These are phyloP conservation scores for Megamerina dolium DNA, from an alignment of 2,888 invertebrate genomes.

Conservation along the genomic window DNA sequence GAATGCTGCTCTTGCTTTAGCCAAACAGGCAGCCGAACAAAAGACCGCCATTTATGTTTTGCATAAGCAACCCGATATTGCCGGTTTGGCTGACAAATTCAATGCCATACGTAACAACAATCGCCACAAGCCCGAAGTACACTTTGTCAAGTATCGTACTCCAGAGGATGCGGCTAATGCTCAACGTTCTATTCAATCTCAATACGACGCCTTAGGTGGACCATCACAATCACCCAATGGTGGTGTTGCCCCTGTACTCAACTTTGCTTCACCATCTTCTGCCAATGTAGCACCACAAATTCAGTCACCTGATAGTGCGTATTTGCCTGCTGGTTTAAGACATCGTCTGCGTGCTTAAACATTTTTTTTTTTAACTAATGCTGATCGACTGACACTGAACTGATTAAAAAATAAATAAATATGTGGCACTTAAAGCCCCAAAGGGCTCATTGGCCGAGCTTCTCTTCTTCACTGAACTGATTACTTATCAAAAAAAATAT, in stretches of 20 bases:
- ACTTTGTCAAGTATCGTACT: slow-evolving; percentile 45
- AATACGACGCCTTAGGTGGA: slow-evolving; percentile 38
- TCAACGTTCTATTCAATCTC: slow-evolving; percentile 37
- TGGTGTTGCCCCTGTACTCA: slow-evolving; percentile 33
- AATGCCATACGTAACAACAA: slow-evolving; percentile 31
- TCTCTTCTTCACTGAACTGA: neutral
- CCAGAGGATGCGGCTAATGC: slow-evolving; percentile 43
- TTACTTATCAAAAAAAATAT: neutral
- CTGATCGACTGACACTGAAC: neutral
- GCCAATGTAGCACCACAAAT: slow-evolving; percentile 17
- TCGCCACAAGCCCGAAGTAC: slow-evolving; percentile 41
- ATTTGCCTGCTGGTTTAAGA: slow-evolving; percentile 34
- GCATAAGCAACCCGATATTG: slow-evolving; percentile 39
- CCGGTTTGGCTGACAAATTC: slow-evolving; percentile 34
- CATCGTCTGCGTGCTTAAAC: slow-evolving; percentile 35
- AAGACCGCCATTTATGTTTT: slow-evolving; percentile 46
- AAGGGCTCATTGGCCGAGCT: too few relatives aligned
- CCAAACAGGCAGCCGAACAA: slow-evolving; percentile 42
- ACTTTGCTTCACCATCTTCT: slow-evolving; percentile 35
- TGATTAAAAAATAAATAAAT: too few relatives aligned
- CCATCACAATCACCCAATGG: slow-evolving; percentile 28
- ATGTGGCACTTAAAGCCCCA: too few relatives aligned
- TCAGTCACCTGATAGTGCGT: slow-evolving; percentile 25
- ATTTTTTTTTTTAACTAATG: neutral
- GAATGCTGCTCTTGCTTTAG: slow-evolving; percentile 38